phyloP scores from a whole-genome alignment of 2,888 invertebrate species.

The Plemyria rubiginata region DNA sequence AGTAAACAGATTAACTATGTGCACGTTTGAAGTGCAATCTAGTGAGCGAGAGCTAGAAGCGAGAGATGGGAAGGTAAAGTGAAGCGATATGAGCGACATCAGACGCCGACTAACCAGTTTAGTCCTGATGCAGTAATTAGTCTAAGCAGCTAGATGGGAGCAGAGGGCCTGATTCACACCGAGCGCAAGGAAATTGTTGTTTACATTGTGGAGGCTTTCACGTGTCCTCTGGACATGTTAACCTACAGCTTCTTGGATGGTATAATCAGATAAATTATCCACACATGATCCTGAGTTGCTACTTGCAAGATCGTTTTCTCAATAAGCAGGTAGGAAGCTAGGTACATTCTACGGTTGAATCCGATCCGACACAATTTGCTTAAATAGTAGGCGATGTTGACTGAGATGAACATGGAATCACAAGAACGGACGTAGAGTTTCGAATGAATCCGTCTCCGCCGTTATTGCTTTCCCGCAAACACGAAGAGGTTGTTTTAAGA shows the following conservation, averaged over 20 bases:
- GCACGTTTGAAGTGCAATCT: conserved; percentile 54
- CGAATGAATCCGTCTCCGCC: conserved; percentile 24
- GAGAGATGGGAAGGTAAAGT: conserved; percentile 50
- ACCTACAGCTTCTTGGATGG: conserved; percentile 9
- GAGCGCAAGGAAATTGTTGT: conserved; percentile 60
- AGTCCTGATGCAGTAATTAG: conserved; percentile 76
- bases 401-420: conserved; percentile 17
- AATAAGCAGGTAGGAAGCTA: not conserved
- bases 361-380: conserved; percentile 16
- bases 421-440: conserved; percentile 18
- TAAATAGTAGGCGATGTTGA: conserved; percentile 16
- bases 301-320: not conserved
- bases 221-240: conserved; percentile 17
- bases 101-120: conserved; percentile 68
- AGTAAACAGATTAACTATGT: conserved; percentile 41
- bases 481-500: conserved; percentile 36
- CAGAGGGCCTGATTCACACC: conserved; percentile 59
- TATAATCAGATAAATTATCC: conserved; percentile 13
- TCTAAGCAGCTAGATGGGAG: conserved; percentile 68
- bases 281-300: not conserved
- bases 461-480: conserved; percentile 35
- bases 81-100: conserved; percentile 51
- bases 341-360: not conserved
- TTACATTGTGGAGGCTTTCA: conserved; percentile 53
- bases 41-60: conserved; percentile 58